Conservation (phyloP, 2,113 vertebrate species). For the Scytalopus superciliaris region DNA sequence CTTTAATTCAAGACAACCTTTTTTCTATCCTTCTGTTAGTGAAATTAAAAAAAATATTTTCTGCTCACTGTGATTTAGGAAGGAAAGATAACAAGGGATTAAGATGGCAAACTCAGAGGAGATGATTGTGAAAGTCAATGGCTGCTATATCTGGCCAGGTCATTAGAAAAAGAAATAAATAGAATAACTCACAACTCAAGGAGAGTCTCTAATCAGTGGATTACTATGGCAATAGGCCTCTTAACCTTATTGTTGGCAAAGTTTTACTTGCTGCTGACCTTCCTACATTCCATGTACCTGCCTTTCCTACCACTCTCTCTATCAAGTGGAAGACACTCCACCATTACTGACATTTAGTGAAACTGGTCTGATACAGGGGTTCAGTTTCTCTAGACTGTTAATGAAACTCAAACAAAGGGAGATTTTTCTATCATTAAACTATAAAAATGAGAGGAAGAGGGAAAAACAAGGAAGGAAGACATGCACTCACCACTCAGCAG, state of each 20-base stretch:
- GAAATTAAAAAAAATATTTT: neutral
- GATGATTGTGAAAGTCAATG: neutral
- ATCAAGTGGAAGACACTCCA: neutral
- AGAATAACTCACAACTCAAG: neutral
- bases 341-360: neutral
- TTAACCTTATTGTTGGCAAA: neutral
- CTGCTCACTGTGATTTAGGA: neutral
- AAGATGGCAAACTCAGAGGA: neutral
- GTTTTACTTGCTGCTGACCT: neutral
- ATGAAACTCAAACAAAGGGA: neutral
- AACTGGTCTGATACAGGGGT: neutral
- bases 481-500: neutral
- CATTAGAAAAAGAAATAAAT: neutral
- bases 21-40: neutral
- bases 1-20: neutral
- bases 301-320: neutral
- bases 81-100: neutral
- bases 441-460: neutral
- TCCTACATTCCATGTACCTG: neutral
- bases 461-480: neutral
- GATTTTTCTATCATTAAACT: neutral
- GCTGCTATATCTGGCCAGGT: neutral
- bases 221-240: neutral
- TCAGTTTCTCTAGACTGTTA: neutral
- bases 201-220: neutral